These are phyloP conservation scores for Sclerurus mexicanus DNA, from an alignment of 2,113 vertebrate species.

Conservation along the genomic window DNA sequence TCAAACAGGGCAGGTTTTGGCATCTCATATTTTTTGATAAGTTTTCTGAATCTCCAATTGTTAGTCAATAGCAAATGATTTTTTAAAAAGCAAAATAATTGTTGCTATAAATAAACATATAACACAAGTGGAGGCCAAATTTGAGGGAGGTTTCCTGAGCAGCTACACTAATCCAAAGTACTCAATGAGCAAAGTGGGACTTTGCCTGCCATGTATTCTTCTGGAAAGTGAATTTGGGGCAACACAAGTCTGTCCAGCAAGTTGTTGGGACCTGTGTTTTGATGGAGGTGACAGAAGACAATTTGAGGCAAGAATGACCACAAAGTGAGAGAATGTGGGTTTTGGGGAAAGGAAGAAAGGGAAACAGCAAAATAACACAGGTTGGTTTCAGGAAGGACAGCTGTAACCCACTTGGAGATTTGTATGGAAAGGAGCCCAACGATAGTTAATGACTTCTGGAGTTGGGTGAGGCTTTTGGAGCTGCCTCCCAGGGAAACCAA, in stretches of 20 bases:
- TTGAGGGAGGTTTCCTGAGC: neutral
- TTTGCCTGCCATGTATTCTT: neutral
- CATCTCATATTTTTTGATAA: neutral
- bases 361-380: neutral
- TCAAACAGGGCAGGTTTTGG: neutral
- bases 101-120: neutral
- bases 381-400: neutral
- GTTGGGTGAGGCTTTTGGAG: neutral
- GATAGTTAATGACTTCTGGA: neutral
- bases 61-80: neutral
- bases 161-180: neutral
- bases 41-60: neutral
- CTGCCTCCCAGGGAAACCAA: neutral
- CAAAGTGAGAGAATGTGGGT: neutral
- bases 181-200: neutral
- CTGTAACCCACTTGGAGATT: neutral
- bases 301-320: neutral
- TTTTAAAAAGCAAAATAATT: neutral
- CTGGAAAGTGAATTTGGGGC: neutral
- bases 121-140: neutral
- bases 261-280: neutral
- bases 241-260: neutral
- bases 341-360: neutral
- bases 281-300: neutral
- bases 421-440: neutral